A percentile compares a stretch with the other conserved stretches of the same genome.
Evolutionary conservation across 2,888 invertebrate species (phyloP).

Genomic region (Andrena minutula): DNA sequence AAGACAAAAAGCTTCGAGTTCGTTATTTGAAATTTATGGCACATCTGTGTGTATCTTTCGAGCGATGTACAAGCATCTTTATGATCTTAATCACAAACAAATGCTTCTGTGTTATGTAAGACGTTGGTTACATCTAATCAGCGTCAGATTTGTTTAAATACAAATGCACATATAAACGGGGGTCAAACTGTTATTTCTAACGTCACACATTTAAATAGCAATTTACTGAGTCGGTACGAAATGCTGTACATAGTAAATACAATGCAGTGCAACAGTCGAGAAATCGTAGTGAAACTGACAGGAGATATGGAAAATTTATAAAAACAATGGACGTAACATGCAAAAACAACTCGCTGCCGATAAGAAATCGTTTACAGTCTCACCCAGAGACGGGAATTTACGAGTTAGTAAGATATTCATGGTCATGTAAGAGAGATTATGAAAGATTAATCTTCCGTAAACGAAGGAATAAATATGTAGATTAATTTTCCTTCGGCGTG

Average conservation of each 20-base stretch:
- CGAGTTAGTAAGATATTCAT: conserved; percentile 39
- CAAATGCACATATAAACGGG: conserved; percentile 32
- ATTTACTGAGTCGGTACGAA: conserved; percentile 7
- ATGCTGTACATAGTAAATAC: conserved; percentile 12
- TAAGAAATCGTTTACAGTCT: conserved; percentile 3
- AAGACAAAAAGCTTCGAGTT: not conserved
- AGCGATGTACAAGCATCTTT: conserved; percentile 4
- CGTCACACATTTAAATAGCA: conserved; percentile 4
- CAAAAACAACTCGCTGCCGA: not conserved
- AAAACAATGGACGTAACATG: not conserved
- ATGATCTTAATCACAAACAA: conserved; percentile 40
- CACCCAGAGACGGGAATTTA: conserved; percentile 20
- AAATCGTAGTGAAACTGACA: conserved; percentile 44
- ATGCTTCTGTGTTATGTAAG: conserved; percentile 73
- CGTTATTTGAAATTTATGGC: not conserved
- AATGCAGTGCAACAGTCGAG: conserved; percentile 15
- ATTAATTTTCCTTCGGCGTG: conserved; percentile 52
- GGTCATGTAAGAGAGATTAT: conserved; percentile 41
- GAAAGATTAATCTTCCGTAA: conserved; percentile 42
- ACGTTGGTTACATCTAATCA: conserved; percentile 64
- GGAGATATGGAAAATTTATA: conserved; percentile 18
- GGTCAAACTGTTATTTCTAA: not conserved
- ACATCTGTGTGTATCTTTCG: conserved; percentile 3
- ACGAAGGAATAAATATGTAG: conserved; percentile 32
- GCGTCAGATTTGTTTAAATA: conserved; percentile 62